Evolutionary conservation across 2,888 invertebrate genomes (phyloP).

Genomic region (Alsophila aescularia): DNA sequence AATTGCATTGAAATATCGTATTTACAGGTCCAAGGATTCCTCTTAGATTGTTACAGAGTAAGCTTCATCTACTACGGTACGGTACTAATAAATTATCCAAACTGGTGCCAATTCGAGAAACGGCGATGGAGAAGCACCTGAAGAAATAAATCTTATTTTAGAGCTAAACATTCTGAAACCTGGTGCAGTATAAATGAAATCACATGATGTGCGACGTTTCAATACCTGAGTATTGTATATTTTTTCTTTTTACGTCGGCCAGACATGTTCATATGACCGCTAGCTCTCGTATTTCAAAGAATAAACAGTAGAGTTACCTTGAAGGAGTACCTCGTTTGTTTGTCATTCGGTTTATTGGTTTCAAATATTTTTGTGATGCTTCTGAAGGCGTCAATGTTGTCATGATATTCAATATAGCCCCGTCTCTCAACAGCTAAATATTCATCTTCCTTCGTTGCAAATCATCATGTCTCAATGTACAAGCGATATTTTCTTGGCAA

Average conservation of each 20-base stretch:
- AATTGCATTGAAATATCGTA: background rate
- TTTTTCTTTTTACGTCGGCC: background rate
- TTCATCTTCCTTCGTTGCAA: constrained; percentile 47
- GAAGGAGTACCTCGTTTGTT: constrained; percentile 10
- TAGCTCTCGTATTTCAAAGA: constrained; percentile 8
- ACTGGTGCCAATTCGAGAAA: constrained; percentile 7
- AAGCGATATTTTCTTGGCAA: constrained; percentile 70
- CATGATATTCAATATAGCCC: constrained; percentile 46
- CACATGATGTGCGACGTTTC: too few species aligned
- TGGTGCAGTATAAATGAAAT: background rate
- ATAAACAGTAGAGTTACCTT: constrained; percentile 1
- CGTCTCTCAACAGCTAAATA: constrained; percentile 50
- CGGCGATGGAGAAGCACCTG: constrained; percentile 1
- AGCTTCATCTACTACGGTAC: background rate
- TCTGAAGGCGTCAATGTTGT: constrained; percentile 36
- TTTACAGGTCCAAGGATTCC: background rate
- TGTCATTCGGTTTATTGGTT: constrained; percentile 7
- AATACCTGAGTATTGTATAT: too few species aligned
- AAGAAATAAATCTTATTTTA: constrained; percentile 5
- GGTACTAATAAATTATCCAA: constrained; percentile 10
- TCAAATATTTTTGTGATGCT: constrained; percentile 11
- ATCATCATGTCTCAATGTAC: constrained; percentile 46
- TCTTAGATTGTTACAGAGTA: background rate
- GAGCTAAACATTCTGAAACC: background rate
- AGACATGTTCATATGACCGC: constrained; percentile 3